These are phyloP conservation scores for Ascidia mentula DNA, from an alignment of 23 tunicate genomes.

Conservation along the genomic window DNA sequence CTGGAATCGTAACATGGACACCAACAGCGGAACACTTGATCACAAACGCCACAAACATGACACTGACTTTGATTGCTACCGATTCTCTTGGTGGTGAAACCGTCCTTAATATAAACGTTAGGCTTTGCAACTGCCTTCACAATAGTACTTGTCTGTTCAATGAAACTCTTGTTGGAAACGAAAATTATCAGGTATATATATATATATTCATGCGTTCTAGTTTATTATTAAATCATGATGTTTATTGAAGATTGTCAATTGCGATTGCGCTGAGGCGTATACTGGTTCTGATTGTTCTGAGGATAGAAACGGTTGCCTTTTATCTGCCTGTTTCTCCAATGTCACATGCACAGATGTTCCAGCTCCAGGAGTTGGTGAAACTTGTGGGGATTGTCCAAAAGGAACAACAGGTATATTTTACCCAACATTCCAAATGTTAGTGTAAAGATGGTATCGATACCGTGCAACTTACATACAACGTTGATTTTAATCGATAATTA, in stretches of 20 bases:
- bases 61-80: constrained; percentile 7
- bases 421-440: no score
- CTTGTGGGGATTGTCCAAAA: constrained; percentile 18
- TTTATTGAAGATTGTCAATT: constrained; percentile 19
- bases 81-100: constrained; percentile 2
- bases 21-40: constrained; percentile 2
- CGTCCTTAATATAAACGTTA: not conserved
- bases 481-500: no score
- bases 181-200: no score
- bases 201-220: no score
- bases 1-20: constrained; percentile 26
- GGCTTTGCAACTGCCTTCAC: not conserved
- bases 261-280: constrained; percentile 23
- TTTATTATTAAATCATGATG: no score
- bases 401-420: constrained; percentile 16
- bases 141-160: not conserved
- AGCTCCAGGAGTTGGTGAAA: constrained; percentile 22
- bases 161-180: not conserved
- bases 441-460: no score
- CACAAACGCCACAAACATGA: constrained; percentile 1
- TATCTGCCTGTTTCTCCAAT: constrained; percentile 11
- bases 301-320: constrained; percentile 19
- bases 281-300: constrained; percentile 10
- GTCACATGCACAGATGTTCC: constrained; percentile 10
- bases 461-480: no score